Evolutionary conservation across 1,140 invertebrate species (phyloP).

Genomic region (Aphelinus atriplicis): DNA sequence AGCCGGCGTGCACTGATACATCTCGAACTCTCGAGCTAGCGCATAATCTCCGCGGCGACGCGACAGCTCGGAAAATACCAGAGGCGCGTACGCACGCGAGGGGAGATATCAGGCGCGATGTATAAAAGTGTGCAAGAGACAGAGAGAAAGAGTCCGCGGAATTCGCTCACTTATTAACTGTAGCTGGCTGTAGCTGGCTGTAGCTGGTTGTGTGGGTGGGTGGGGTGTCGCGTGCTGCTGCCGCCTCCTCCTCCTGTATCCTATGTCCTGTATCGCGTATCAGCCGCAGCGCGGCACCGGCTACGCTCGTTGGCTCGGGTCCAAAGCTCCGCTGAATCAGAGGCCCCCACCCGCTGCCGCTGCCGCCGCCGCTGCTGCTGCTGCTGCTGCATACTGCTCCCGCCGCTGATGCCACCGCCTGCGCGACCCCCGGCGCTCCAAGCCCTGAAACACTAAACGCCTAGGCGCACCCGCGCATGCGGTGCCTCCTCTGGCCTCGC

Average conservation of each 20-base stretch:
- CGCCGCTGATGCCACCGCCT: constrained; percentile 16
- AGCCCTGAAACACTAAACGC: constrained; percentile 39
- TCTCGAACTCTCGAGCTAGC: background rate
- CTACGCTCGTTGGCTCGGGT: constrained; percentile 50
- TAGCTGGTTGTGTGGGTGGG: background rate
- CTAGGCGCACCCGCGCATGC: background rate
- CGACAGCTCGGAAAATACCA: no score
- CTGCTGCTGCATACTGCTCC: constrained; percentile 37
- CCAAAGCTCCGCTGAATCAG: constrained; percentile 59
- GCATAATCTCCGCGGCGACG: no score
- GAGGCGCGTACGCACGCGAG: no score
- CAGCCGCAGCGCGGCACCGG: constrained; percentile 28
- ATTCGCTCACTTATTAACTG: no score
- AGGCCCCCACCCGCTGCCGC: constrained; percentile 53
- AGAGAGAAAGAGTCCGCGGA: background rate
- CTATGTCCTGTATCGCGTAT: constrained; percentile 34
- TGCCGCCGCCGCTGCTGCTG: constrained; percentile 45
- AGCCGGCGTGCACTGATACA: constrained; percentile 8
- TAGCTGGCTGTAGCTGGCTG: no score
- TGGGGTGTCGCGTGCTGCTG: background rate
- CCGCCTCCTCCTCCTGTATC: constrained; percentile 9
- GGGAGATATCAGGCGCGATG: no score
- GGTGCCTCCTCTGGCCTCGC: background rate
- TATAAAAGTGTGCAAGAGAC: no score
- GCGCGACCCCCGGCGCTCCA: background rate